Conservation (phyloP, 2,888 invertebrate species). For the Ophion costatus region DNA sequence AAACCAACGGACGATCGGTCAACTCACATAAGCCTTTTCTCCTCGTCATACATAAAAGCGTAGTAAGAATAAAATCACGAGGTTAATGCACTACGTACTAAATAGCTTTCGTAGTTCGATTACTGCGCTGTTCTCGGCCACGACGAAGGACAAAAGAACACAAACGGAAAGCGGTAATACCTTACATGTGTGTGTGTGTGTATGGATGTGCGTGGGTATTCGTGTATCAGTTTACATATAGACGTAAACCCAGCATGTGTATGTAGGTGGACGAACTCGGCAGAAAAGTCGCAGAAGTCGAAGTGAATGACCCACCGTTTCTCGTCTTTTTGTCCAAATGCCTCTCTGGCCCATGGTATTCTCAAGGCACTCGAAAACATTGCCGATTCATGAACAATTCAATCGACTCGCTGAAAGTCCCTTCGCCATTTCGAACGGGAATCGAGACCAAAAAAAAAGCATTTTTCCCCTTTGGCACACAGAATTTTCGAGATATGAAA, state of each 20-base stretch:
- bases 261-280: slow-evolving; percentile 1
- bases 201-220: background rate
- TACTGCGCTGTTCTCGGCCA: slow-evolving; percentile 69
- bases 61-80: slow-evolving; percentile 55
- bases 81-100: slow-evolving; percentile 66
- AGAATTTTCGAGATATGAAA: background rate
- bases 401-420: background rate
- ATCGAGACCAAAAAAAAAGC: background rate
- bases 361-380: slow-evolving; percentile 1
- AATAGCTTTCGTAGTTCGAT: slow-evolving; percentile 64
- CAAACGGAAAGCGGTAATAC: background rate
- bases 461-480: background rate
- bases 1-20: slow-evolving; percentile 1
- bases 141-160: slow-evolving; percentile 13
- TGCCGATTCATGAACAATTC: background rate
- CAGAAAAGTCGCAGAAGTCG: slow-evolving; percentile 2
- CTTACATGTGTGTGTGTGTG: background rate
- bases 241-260: background rate
- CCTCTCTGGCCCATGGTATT: background rate
- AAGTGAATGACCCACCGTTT: slow-evolving; percentile 29
- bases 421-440: background rate
- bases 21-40: background rate
- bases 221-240: background rate
- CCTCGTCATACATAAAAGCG: slow-evolving; percentile 3
- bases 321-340: background rate